Percentiles rank a stretch among this genome's conserved stretches.
Evolutionary conservation across 2,797 vertebrate genomes (phyloP).

Genomic region (Orestias chungarensis): DNA sequence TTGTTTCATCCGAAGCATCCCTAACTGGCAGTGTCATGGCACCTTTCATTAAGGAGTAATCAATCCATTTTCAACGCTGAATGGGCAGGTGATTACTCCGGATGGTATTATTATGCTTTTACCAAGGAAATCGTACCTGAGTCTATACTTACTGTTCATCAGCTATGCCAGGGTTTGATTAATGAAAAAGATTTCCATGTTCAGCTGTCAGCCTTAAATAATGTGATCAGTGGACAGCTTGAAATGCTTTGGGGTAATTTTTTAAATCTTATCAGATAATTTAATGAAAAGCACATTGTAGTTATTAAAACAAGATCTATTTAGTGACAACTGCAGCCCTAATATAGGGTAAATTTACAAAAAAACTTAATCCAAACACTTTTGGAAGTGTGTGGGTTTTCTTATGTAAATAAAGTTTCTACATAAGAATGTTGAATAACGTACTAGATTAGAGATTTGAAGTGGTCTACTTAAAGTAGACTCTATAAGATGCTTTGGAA

Average conservation of each 20-base stretch:
- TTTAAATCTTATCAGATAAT: too few relatives aligned
- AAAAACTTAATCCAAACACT: too few relatives aligned
- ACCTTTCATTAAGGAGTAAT: slow-evolving; percentile 63
- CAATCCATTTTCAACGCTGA: slow-evolving; percentile 59
- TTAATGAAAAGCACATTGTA: too few relatives aligned
- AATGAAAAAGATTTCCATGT: slow-evolving; percentile 19
- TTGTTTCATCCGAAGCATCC: slow-evolving; percentile 44
- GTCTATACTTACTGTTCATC: slow-evolving; percentile 84
- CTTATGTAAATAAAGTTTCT: too few relatives aligned
- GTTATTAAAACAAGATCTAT: too few relatives aligned
- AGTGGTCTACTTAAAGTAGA: too few relatives aligned
- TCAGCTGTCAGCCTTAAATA: slow-evolving; percentile 52
- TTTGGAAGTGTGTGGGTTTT: too few relatives aligned
- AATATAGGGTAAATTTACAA: too few relatives aligned
- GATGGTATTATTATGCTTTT: slow-evolving; percentile 80
- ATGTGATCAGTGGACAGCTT: not conserved
- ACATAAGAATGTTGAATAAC: too few relatives aligned
- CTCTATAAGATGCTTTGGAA: too few relatives aligned
- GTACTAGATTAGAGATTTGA: too few relatives aligned
- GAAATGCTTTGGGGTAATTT: not conserved
- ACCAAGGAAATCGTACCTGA: slow-evolving; percentile 78
- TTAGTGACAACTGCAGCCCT: too few relatives aligned
- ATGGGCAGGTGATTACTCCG: slow-evolving; percentile 73
- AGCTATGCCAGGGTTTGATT: slow-evolving; percentile 79
- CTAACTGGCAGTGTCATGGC: slow-evolving; percentile 38